These are phyloP conservation scores for Triplophysa tibetana DNA, from an alignment of 2,113 vertebrate genomes.

Conservation along the genomic window DNA sequence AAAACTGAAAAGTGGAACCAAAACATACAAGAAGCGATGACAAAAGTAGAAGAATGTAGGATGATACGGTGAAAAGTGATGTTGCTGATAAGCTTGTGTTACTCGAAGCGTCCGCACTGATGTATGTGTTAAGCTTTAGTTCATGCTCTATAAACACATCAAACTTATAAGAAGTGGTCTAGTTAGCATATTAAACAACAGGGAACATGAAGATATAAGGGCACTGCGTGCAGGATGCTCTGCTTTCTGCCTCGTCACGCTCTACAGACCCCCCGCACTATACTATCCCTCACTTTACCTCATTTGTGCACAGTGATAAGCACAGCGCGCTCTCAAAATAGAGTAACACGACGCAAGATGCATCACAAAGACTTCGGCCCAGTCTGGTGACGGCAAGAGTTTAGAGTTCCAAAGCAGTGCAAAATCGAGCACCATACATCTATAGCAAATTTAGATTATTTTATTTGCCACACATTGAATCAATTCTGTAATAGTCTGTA, in stretches of 20 bases:
- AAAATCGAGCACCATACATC: no score
- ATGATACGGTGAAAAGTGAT: background rate
- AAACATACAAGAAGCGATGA: background rate
- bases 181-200: no score
- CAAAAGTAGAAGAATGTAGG: background rate
- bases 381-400: no score
- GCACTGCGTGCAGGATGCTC: background rate
- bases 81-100: background rate
- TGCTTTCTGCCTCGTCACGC: conserved; percentile 41
- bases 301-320: background rate
- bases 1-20: background rate
- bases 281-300: background rate
- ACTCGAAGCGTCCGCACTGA: no score
- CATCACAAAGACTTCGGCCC: no score
- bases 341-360: background rate
- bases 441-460: no score
- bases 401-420: no score
- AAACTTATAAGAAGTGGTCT: background rate
- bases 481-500: no score
- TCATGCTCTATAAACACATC: no score
- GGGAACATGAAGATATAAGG: conserved; percentile 22
- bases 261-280: background rate
- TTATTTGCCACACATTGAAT: background rate
- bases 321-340: background rate
- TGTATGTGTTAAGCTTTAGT: no score